A percentile compares a stretch with the other conserved stretches of the same genome.
These are phyloP conservation scores for Acipenser oxyrinchus DNA, from an alignment of 2,797 vertebrate genomes.

Conservation along the genomic window DNA sequence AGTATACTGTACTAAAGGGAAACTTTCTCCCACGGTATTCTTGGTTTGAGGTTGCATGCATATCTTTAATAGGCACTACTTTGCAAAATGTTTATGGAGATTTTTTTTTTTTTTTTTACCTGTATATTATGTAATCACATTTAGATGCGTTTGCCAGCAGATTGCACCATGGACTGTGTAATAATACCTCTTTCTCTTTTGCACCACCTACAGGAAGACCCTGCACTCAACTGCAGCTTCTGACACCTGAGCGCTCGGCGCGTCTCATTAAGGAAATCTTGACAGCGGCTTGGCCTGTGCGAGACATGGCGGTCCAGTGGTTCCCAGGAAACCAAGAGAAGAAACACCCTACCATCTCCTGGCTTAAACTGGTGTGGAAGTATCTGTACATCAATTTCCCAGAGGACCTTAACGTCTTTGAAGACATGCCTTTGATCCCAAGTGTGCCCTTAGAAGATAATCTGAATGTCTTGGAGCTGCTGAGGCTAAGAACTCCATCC, in stretches of 20 bases:
- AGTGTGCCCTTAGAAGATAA: constrained; percentile 67
- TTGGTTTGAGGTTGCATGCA: too few relatives aligned
- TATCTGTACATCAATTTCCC: constrained; percentile 91
- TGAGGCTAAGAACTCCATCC: constrained; percentile 83
- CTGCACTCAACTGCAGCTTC: constrained; percentile 86
- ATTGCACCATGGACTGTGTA: neutral
- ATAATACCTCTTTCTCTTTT: neutral
- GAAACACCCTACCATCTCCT: constrained; percentile 76
- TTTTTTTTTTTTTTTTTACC: too few relatives aligned
- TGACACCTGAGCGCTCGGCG: constrained; percentile 86
- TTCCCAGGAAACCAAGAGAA: constrained; percentile 72
- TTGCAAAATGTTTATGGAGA: too few relatives aligned
- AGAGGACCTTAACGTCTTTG: constrained; percentile 83
- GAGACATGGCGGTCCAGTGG: constrained; percentile 85
- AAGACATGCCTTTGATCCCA: constrained; percentile 95
- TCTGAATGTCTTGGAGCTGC: constrained; percentile 61
- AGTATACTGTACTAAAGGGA: too few relatives aligned
- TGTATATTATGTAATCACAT: too few relatives aligned
- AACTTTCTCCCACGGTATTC: too few relatives aligned
- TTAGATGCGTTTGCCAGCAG: neutral
- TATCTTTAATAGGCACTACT: too few relatives aligned
- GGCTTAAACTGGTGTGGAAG: constrained; percentile 94
- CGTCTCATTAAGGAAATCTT: constrained; percentile 90
- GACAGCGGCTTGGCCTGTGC: constrained; percentile 72
- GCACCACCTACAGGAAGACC: constrained; percentile 70